A percentile compares a stretch with the other conserved stretches of the same genome.
These are phyloP conservation scores for Tetropium fuscum DNA, from an alignment of 2,888 invertebrate species.

Conservation along the genomic window DNA sequence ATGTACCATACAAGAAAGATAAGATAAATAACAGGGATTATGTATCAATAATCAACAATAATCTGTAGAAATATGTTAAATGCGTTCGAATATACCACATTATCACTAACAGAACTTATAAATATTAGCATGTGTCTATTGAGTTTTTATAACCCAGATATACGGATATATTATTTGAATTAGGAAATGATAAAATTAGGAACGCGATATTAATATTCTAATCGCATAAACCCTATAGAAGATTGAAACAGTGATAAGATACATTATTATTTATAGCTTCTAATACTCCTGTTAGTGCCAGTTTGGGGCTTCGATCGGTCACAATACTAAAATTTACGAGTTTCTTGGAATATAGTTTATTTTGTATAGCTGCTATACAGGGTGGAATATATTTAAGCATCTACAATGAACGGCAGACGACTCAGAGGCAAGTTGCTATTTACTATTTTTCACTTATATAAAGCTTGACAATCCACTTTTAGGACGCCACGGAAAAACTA, in stretches of 20 bases:
- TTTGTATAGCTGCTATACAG: too few relatives aligned
- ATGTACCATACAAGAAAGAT: too few relatives aligned
- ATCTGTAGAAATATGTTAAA: too few relatives aligned
- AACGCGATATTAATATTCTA: slow-evolving; percentile 5
- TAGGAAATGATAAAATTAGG: slow-evolving; percentile 17
- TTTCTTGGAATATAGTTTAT: too few relatives aligned
- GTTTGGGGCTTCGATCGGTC: neutral
- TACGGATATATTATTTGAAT: neutral
- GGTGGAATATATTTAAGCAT: neutral
- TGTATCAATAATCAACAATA: too few relatives aligned
- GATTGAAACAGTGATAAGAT: slow-evolving; percentile 12
- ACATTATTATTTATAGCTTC: slow-evolving; percentile 11
- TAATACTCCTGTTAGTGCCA: slow-evolving; percentile 6
- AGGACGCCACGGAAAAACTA: too few relatives aligned
- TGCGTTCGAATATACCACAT: too few relatives aligned
- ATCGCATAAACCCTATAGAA: slow-evolving; percentile 9
- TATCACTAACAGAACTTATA: too few relatives aligned
- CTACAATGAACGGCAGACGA: slow-evolving; percentile 7
- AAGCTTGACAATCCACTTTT: too few relatives aligned
- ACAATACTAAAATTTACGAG: neutral
- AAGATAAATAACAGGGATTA: too few relatives aligned
- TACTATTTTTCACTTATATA: too few relatives aligned
- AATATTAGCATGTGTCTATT: neutral
- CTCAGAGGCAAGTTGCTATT: slow-evolving; percentile 3
- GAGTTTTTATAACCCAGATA: neutral